Evolutionary conservation across 2,888 invertebrate genomes (phyloP).

Genomic region (Dione vanillae): DNA sequence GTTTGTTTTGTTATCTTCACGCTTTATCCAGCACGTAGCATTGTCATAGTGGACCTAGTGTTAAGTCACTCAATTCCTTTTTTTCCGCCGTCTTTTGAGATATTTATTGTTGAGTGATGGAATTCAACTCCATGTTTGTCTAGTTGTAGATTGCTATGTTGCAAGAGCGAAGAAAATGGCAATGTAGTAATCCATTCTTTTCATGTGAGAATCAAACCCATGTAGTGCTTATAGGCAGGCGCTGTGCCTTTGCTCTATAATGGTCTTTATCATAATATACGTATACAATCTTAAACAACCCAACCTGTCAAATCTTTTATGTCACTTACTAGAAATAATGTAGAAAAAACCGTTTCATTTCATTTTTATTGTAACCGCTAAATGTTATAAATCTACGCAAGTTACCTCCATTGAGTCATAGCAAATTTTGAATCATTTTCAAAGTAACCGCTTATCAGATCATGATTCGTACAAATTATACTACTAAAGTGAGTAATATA

Average conservation of each 20-base stretch:
- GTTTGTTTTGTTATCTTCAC: too few relatives aligned
- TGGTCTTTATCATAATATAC: background rate
- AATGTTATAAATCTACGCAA: conserved; percentile 10
- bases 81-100: background rate
- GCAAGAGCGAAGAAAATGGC: background rate
- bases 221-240: background rate
- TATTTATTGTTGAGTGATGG: background rate
- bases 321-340: background rate
- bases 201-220: background rate
- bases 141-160: too few relatives aligned
- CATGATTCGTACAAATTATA: background rate
- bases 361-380: conserved; percentile 1
- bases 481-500: conserved; percentile 14
- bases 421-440: conserved; percentile 18
- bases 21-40: too few relatives aligned
- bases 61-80: background rate
- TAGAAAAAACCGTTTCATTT: conserved; percentile 1
- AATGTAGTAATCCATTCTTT: background rate
- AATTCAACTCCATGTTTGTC: background rate
- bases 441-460: conserved; percentile 25
- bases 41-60: background rate
- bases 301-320: background rate
- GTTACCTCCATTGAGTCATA: conserved; percentile 15
- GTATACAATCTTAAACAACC: background rate
- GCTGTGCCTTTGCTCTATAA: background rate